A percentile compares a stretch with the other conserved stretches of the same genome.
These are phyloP conservation scores for Ashinkailepas kermadecensis DNA, from an alignment of 2,888 invertebrate genomes.

Conservation along the genomic window DNA sequence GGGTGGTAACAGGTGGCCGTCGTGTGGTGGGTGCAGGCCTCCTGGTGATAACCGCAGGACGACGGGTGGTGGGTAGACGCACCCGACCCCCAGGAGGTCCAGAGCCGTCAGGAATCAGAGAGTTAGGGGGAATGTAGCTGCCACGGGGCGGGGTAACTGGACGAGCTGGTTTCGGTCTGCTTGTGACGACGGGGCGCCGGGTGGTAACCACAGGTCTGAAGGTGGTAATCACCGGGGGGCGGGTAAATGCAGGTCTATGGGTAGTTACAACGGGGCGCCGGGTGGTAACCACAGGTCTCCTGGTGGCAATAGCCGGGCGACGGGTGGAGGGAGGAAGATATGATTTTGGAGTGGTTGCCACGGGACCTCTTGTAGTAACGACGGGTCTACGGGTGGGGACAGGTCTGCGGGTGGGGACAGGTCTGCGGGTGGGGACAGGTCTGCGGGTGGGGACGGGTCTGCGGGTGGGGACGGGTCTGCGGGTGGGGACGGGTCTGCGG, in stretches of 20 bases:
- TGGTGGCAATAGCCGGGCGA: neutral
- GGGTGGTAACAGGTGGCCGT: neutral
- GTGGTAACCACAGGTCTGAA: neutral
- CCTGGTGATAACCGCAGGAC: neutral
- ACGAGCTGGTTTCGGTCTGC: neutral
- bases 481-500: no score
- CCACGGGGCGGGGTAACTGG: neutral
- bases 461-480: no score
- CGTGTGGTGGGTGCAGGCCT: neutral
- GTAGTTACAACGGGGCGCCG: neutral
- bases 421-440: neutral
- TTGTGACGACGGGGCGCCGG: neutral
- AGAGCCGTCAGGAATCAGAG: neutral
- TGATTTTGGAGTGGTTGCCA: neutral
- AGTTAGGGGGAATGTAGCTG: constrained; percentile 3
- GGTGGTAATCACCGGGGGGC: neutral
- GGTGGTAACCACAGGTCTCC: neutral
- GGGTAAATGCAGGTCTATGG: neutral
- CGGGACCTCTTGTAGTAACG: neutral
- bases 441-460: no score
- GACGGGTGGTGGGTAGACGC: neutral
- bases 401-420: neutral
- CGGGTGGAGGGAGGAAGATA: neutral
- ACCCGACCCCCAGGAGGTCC: neutral
- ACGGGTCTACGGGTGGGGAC: neutral